A percentile compares a stretch with the other conserved stretches of the same genome.
Conservation (phyloP, 2,888 invertebrate species). For the Dusona sp. region DNA sequence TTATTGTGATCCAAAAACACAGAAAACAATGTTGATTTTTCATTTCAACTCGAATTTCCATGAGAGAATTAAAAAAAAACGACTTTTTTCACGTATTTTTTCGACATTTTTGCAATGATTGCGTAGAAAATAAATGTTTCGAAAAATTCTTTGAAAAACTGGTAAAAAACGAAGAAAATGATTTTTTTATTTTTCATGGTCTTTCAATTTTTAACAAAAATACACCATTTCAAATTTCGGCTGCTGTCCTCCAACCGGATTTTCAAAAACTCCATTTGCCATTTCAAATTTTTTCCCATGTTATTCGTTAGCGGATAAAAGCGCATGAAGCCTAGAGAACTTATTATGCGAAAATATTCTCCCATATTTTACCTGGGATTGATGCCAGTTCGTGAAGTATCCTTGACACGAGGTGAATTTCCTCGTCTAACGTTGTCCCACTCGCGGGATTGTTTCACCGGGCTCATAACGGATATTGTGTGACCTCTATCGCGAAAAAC, state of each 20-base stretch:
- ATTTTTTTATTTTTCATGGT: background rate
- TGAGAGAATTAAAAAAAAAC: background rate
- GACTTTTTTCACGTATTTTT: background rate
- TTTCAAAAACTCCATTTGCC: background rate
- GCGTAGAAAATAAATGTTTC: too few relatives aligned
- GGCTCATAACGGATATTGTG: conserved; percentile 95
- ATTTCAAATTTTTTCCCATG: background rate
- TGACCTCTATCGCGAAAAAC: conserved; percentile 88
- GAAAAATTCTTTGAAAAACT: background rate
- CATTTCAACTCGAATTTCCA: background rate
- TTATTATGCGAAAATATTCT: background rate
- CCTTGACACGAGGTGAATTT: conserved; percentile 84
- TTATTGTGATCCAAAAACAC: too few relatives aligned
- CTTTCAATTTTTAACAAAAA: background rate
- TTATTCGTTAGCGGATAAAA: background rate
- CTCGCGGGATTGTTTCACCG: conserved; percentile 86
- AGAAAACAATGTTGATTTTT: background rate
- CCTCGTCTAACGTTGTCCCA: conserved; percentile 84
- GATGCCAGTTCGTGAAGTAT: conserved; percentile 89
- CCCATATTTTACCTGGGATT: conserved; percentile 88
- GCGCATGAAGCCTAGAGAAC: background rate
- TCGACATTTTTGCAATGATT: background rate
- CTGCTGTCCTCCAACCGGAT: background rate
- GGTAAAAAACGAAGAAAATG: background rate
- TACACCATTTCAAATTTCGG: background rate